Evolutionary conservation across 1,140 invertebrate species (phyloP).

Genomic region (Heliconius himera): DNA sequence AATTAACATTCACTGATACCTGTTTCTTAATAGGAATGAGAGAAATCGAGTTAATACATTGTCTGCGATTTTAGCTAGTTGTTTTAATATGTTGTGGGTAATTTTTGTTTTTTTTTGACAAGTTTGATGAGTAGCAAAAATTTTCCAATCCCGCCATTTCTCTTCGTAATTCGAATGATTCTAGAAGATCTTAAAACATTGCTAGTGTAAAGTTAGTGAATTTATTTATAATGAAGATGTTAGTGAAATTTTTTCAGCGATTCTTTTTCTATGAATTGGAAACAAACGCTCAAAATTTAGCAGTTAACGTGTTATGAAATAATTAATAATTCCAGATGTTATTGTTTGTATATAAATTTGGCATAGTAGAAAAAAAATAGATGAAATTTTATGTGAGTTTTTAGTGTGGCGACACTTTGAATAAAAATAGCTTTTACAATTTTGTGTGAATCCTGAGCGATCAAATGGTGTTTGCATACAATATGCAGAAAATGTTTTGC

Average conservation of each 20-base stretch:
- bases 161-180: constrained; percentile 13
- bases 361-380: constrained; percentile 17
- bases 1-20: not conserved
- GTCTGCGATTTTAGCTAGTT: not conserved
- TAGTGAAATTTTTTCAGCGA: constrained; percentile 28
- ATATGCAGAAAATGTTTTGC: not conserved
- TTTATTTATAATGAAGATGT: constrained; percentile 27
- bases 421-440: constrained; percentile 9
- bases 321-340: constrained; percentile 16
- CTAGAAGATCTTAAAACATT: not conserved
- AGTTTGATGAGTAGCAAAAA: not conserved
- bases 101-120: not conserved
- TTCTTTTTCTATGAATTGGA: constrained; percentile 30
- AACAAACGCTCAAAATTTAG: constrained; percentile 41
- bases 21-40: not conserved
- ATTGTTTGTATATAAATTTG: constrained; percentile 30
- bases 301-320: constrained; percentile 18
- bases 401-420: constrained; percentile 3
- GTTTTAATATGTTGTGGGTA: constrained; percentile 1
- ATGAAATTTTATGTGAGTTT: not conserved
- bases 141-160: not conserved
- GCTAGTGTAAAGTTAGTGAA: constrained; percentile 3
- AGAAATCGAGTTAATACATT: not conserved
- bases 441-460: constrained; percentile 2
- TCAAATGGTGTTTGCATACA: not conserved